Base-by-base conservation (phyloP, 1,140 invertebrate genomes). In the Drosophila rhopaloa region DNA sequence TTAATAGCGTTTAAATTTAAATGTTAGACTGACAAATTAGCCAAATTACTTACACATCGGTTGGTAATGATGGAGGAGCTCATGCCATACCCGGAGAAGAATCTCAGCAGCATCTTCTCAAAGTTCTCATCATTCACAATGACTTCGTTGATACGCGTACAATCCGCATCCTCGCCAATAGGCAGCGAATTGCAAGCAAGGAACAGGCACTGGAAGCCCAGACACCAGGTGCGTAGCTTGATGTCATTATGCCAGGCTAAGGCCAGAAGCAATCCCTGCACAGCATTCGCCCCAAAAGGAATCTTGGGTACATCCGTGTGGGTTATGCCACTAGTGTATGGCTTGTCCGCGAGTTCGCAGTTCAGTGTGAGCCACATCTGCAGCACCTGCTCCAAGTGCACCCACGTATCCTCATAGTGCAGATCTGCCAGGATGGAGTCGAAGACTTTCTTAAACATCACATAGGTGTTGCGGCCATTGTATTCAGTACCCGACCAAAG, bases 301-400 rank as follows among this genome's bases (percentile, higher is more conserved):
- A 97, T 95, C 47, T 95, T 94, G 27, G 96, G 96, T 48, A 94
- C 94, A 55, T 95, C 93, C 5, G 94, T 94, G 6, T 96, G 94
- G 85, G 95, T 91, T 48, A 93, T 93, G n/a, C 86, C 81, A 29
- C 67, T 83, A 78, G 65, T 93, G 74, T 86, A 93, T 10, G 90
- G 81, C 43, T 92, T 93, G 57, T 94, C 92, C 5, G 92, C 90
- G 57, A 93, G 91, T 51, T 94, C 94, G 72, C 94, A 94, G 91
- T 97, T 97, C 46, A 97, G 91, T 1, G 96, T 97, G 43, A 97
- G 93, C 97, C 97, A 98, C 60, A 97, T 93, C 59, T 97, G 96
- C 5, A 98, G 93, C 43, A 97, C 94, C 77, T 96, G 94, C 92
- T 98, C 97, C 83, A 97, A 93, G 88, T 96, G 95, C 24, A 95